Percentiles rank a stretch among this genome's conserved stretches.
These are phyloP conservation scores for Nycteola revayana DNA, from an alignment of 2,888 invertebrate species.

Conservation along the genomic window DNA sequence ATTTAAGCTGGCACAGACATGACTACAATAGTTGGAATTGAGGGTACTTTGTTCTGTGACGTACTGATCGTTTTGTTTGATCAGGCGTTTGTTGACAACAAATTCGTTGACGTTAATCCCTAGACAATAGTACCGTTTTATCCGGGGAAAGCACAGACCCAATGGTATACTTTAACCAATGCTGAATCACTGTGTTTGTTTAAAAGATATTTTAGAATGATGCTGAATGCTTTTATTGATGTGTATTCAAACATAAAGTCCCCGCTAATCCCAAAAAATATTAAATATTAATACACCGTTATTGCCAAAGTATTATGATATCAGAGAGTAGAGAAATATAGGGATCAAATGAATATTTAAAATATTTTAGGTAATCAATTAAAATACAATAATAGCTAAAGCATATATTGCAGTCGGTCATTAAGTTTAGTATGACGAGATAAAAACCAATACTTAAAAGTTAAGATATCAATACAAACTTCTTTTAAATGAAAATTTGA, in stretches of 20 bases:
- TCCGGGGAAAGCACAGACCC: constrained; percentile 49
- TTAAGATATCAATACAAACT: no score
- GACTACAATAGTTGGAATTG: constrained; percentile 56
- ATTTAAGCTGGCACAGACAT: constrained; percentile 57
- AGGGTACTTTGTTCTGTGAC: constrained; percentile 59
- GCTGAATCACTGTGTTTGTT: constrained; percentile 65
- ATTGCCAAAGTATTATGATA: no score
- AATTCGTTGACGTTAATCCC: constrained; percentile 80
- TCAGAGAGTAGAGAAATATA: no score
- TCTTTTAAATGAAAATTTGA: no score
- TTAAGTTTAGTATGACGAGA: no score
- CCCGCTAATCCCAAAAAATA: constrained; percentile 14
- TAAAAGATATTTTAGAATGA: constrained; percentile 56
- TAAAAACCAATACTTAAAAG: no score
- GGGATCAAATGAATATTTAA: no score
- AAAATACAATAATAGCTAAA: no score
- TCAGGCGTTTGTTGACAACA: constrained; percentile 79
- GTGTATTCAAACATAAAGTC: constrained; percentile 39
- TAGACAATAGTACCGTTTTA: constrained; percentile 73
- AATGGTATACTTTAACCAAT: constrained; percentile 59
- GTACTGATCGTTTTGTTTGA: constrained; percentile 75
- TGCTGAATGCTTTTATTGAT: constrained; percentile 42
- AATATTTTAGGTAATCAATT: no score
- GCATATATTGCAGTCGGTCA: no score
- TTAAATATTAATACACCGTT: no score